These are phyloP conservation scores for Lithophane socia DNA, from an alignment of 2,888 invertebrate species.

Conservation along the genomic window DNA sequence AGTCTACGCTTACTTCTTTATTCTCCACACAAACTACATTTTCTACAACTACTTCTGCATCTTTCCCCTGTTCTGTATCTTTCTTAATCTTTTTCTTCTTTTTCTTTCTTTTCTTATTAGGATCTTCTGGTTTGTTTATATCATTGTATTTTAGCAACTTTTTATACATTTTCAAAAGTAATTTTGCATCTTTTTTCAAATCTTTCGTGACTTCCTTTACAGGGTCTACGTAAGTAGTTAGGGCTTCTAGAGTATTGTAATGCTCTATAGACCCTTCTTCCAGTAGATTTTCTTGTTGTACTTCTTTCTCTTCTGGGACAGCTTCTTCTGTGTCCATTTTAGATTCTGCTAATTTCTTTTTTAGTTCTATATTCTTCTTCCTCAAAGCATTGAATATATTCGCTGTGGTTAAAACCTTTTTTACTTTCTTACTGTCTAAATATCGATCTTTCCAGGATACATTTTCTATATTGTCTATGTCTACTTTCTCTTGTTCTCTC, in stretches of 20 bases:
- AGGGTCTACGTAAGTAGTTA: conserved; percentile 82
- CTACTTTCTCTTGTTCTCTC: conserved; percentile 41
- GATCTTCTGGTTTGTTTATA: conserved; percentile 76
- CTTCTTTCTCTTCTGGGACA: conserved; percentile 38
- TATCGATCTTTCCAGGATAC: conserved; percentile 91
- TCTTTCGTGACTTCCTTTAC: conserved; percentile 68
- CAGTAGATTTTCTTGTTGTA: conserved; percentile 60
- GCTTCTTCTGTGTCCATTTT: conserved; percentile 56
- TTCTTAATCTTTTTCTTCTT: conserved; percentile 66
- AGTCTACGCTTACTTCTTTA: background rate
- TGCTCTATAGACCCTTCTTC: conserved; percentile 89
- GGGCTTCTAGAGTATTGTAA: conserved; percentile 86
- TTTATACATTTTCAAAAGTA: conserved; percentile 87
- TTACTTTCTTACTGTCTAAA: conserved; percentile 91
- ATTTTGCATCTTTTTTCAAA: conserved; percentile 87
- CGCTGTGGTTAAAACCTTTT: conserved; percentile 89
- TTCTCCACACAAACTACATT: background rate
- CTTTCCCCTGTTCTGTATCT: background rate
- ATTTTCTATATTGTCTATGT: conserved; percentile 64
- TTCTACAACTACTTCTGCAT: background rate
- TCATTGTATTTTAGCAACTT: conserved; percentile 85
- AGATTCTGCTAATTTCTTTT: conserved; percentile 79
- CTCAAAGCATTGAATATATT: conserved; percentile 91
- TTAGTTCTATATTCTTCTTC: conserved; percentile 89
- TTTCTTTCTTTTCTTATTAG: conserved; percentile 82